Conservation (phyloP, 2,888 invertebrate genomes). For the Stictocephala bisonia region DNA sequence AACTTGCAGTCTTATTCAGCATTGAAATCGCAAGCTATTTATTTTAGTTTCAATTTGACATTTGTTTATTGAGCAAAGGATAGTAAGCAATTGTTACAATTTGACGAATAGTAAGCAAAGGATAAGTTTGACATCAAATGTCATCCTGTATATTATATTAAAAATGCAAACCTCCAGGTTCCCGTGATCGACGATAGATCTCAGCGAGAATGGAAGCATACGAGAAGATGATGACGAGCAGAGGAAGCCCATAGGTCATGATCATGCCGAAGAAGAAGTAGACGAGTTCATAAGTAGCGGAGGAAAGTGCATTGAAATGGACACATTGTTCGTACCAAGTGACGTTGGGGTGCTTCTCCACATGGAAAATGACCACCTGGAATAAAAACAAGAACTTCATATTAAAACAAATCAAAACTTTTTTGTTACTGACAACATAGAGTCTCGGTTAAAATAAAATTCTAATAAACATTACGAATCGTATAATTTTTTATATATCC, state of each 20-base stretch:
- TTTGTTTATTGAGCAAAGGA: too few relatives aligned
- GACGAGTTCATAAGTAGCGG: slow-evolving; percentile 76
- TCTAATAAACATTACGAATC: too few relatives aligned
- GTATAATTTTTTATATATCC: too few relatives aligned
- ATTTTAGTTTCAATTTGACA: too few relatives aligned
- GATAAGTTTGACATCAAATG: background rate
- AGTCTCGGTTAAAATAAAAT: too few relatives aligned
- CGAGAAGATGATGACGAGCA: slow-evolving; percentile 86
- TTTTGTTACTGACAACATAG: too few relatives aligned
- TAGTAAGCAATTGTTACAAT: too few relatives aligned
- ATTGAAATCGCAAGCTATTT: too few relatives aligned
- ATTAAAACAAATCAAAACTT: too few relatives aligned
- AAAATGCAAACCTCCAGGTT: slow-evolving; percentile 71
- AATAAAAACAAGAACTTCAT: too few relatives aligned
- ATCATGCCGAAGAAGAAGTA: slow-evolving; percentile 88
- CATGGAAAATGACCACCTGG: slow-evolving; percentile 86
- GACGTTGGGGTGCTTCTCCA: slow-evolving; percentile 84
- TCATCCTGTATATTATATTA: background rate
- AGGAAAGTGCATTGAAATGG: slow-evolving; percentile 83
- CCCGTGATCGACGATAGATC: slow-evolving; percentile 80
- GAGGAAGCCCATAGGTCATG: slow-evolving; percentile 88
- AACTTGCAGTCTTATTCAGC: too few relatives aligned
- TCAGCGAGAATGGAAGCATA: slow-evolving; percentile 90
- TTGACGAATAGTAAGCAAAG: too few relatives aligned
- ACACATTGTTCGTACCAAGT: slow-evolving; percentile 93